Base-by-base conservation (phyloP, 92 coral and sea anemone species). In the Pocillopora grandis region DNA sequence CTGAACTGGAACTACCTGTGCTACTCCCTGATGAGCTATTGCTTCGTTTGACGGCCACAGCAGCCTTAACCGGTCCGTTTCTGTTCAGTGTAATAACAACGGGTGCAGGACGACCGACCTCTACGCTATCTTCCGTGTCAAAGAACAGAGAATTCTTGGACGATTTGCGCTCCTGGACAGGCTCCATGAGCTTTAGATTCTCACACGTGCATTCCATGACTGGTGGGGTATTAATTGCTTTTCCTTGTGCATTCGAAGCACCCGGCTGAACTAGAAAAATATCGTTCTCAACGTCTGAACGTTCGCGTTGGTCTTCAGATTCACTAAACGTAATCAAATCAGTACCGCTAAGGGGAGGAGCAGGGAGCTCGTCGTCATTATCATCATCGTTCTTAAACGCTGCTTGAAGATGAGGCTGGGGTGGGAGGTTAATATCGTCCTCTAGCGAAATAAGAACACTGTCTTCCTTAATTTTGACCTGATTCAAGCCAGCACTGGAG, bases 171-270 rank as follows among this genome's bases (percentile, higher is more conserved):
- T 86, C 85, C 37, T 35, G 85, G 67, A 23, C 61, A 67, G 79
- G 71, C 33, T 87, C 90, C 12, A 78, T 78, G 69, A 75, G 65
- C 66, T 82, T 81, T 49, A 76, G 70, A 75, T 66, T 84, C 74
- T 94, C 98, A 59, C 98, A 94, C 42, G 94, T 88, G 62, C 98
- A 94, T 72, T 94, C 98, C 89, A 94, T 77, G 16, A 78, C 82
- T 33, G 80, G 67, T 60, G 86, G 58, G 3, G 81, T 72, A 17
- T 76, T 57, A 1, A 67, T 17, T 65, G 17, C 42, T 33, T 56
- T 76, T 76, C 59, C 14, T 5, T 58, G 48, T 36, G 58, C 10
- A 10, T 12, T 55, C 52, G 86, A 71, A 9, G 61, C 80, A 23
- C 55, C 33, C 52, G 20, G 79, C 73, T 52, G 73, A 52, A 21